These are phyloP conservation scores for Agrotis clavis DNA, from an alignment of 2,888 invertebrate genomes.

Conservation along the genomic window DNA sequence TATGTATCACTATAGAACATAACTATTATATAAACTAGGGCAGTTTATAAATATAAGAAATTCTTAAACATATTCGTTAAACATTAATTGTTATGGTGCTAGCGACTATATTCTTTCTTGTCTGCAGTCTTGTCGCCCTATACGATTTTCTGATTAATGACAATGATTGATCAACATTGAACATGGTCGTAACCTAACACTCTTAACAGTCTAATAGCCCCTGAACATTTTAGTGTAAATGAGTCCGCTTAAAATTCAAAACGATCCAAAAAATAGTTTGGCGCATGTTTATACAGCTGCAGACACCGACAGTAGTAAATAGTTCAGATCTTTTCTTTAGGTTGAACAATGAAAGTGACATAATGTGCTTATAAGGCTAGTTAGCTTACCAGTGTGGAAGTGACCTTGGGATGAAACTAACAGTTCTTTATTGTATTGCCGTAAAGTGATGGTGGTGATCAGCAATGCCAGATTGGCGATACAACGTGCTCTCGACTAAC, in stretches of 20 bases:
- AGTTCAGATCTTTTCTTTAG: slow-evolving; percentile 68
- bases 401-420: slow-evolving; percentile 70
- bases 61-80: background rate
- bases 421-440: slow-evolving; percentile 67
- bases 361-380: slow-evolving; percentile 64
- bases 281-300: slow-evolving; percentile 77
- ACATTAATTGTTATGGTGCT: background rate
- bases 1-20: slow-evolving; percentile 1
- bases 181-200: background rate
- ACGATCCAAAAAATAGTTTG: slow-evolving; percentile 44
- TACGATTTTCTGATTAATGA: slow-evolving; percentile 2
- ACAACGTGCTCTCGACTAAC: slow-evolving; percentile 90
- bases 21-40: background rate
- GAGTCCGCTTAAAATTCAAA: slow-evolving; percentile 34
- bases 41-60: slow-evolving; percentile 2
- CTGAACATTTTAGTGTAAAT: slow-evolving; percentile 17
- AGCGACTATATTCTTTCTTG: background rate
- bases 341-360: slow-evolving; percentile 74
- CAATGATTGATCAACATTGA: background rate
- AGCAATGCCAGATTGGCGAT: slow-evolving; percentile 90
- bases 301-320: slow-evolving; percentile 80
- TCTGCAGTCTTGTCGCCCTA: background rate
- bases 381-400: slow-evolving; percentile 57
- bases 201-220: background rate
- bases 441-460: slow-evolving; percentile 84